A percentile compares a stretch with the other conserved stretches of the same genome.
Evolutionary conservation across 2,797 vertebrate species (phyloP).

Genomic region (Meda fulgida): DNA sequence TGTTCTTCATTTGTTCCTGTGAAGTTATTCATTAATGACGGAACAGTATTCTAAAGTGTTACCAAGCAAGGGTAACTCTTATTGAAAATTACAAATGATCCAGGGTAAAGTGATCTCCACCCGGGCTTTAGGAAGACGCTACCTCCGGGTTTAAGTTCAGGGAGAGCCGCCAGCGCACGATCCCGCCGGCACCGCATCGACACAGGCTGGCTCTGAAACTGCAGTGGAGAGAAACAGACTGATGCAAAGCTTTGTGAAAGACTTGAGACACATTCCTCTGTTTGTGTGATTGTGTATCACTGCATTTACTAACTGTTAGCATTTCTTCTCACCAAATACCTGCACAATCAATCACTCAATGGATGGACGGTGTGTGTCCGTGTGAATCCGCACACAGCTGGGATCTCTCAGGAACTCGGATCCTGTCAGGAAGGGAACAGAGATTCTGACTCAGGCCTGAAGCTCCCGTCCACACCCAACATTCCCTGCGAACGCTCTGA

Average conservation of each 20-base stretch:
- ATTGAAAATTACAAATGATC: not conserved
- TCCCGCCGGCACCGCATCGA: too few species aligned
- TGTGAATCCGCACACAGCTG: not conserved
- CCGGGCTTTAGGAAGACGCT: not conserved
- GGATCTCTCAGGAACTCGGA: constrained; percentile 1
- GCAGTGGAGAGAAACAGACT: not conserved
- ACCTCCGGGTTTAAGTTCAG: not conserved
- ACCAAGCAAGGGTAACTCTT: not conserved
- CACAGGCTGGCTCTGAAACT: not conserved
- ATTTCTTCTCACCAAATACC: too few species aligned
- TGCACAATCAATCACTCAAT: not conserved
- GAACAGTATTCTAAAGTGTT: too few species aligned
- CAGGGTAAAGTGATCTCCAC: not conserved
- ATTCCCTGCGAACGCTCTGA: constrained; percentile 1
- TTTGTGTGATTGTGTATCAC: too few species aligned
- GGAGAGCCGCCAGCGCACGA: too few species aligned
- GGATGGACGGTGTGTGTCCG: not conserved
- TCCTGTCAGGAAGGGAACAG: not conserved
- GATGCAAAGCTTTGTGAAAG: too few species aligned
- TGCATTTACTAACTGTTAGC: not conserved
- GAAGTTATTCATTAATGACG: not conserved
- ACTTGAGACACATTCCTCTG: not conserved
- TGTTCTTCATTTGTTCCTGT: not conserved
- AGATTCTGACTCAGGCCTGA: constrained; percentile 7
- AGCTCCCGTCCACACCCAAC: constrained; percentile 28